phyloP scores from a whole-genome alignment of 2,797 vertebrate species.

The Falco novaeseelandiae region DNA sequence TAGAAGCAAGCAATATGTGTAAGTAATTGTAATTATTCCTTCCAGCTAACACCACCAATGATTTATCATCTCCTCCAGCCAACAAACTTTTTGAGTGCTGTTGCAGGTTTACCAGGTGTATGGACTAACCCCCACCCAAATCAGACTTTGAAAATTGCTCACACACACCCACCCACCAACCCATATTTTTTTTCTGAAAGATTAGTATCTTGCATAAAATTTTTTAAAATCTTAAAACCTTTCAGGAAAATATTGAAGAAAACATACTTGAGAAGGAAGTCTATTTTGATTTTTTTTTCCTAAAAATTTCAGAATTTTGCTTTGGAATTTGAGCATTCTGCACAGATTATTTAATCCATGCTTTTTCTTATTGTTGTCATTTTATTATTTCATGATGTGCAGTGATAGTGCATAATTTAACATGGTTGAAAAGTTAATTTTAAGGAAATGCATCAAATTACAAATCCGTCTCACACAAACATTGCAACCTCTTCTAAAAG shows the following conservation, averaged over 20 bases:
- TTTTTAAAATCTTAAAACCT: not conserved
- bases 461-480: not conserved
- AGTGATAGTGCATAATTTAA: not conserved
- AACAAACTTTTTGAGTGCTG: not conserved
- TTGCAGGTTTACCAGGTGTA: not conserved
- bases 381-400: not conserved
- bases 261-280: not conserved
- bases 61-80: not conserved
- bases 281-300: not conserved
- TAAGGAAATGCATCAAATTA: not conserved
- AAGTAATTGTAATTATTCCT: not conserved
- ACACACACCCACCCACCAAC: accelerated
- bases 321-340: not conserved
- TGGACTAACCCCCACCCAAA: not conserved
- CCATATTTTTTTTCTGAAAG: not conserved
- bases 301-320: not conserved
- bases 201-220: not conserved
- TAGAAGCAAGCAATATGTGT: not conserved
- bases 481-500: not conserved
- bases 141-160: not conserved
- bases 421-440: not conserved
- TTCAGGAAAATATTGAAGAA: not conserved
- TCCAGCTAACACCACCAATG: accelerated
- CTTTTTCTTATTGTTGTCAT: not conserved
- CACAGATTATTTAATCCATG: not conserved